These are phyloP conservation scores for Metalampra italica DNA, from an alignment of 2,888 invertebrate genomes.

Conservation along the genomic window DNA sequence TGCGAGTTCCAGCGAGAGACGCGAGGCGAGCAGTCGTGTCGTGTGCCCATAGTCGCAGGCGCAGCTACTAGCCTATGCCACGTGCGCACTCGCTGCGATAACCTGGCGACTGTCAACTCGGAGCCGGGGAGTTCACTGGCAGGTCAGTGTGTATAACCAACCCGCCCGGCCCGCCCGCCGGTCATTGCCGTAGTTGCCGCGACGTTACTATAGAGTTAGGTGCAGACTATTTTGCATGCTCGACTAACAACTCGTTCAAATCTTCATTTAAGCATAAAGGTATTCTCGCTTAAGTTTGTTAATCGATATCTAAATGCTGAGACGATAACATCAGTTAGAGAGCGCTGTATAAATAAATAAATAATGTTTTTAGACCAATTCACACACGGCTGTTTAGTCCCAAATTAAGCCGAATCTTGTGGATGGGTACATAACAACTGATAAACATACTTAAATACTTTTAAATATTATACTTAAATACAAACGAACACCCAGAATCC, in stretches of 20 bases:
- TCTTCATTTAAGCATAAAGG: too few relatives aligned
- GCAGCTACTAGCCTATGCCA: background rate
- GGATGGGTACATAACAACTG: too few relatives aligned
- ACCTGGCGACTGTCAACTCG: constrained; percentile 31
- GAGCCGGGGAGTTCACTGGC: constrained; percentile 56
- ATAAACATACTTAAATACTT: too few relatives aligned
- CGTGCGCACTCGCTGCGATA: constrained; percentile 3
- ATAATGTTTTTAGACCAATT: too few relatives aligned
- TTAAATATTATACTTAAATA: too few relatives aligned
- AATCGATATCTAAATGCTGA: background rate
- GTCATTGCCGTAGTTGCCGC: constrained; percentile 43
- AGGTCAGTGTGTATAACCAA: constrained; percentile 29
- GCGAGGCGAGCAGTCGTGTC: constrained; percentile 49
- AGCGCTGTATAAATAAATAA: too few relatives aligned
- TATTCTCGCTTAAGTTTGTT: too few relatives aligned
- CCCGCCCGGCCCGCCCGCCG: too few relatives aligned
- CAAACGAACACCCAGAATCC: too few relatives aligned
- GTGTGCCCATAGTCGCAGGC: constrained; percentile 3
- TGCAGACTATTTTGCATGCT: background rate
- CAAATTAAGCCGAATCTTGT: too few relatives aligned
- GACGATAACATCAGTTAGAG: background rate
- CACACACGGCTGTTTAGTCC: too few relatives aligned
- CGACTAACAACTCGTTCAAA: background rate
- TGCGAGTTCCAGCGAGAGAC: constrained; percentile 42
- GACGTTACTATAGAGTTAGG: background rate